Evolutionary conservation across 2,113 vertebrate species (phyloP), one percentile per base, ranked within the genome.

Genomic region (Phycodurus eques): DNA sequence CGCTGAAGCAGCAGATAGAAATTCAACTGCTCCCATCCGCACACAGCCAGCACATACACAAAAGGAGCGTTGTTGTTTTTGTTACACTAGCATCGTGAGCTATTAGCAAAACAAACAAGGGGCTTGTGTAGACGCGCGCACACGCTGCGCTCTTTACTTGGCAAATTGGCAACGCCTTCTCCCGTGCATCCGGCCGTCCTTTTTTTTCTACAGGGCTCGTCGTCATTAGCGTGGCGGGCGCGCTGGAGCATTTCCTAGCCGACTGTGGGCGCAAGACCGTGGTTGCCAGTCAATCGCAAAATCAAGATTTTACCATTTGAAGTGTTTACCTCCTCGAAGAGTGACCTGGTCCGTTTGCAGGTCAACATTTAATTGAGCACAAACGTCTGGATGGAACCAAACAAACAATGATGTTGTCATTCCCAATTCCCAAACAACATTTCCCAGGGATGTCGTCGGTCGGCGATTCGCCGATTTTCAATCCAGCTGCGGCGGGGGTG

Each of bases 41-140:
- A 53, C 4, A 17, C 15, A 10, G 74, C 69, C 63, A 73, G n/a
- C 51, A 53, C 1, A 43, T 27, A 56, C 12, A 77, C 57, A 65
- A 71, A 71, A 68, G 47, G 2, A 54, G 31, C 42, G n/a, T 42
- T 65, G 63, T 65, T 71, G 75, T 78, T 75, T 73, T 68, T 47
- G 20, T 46, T 46, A 65, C 33, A 47, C 67, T 14, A 31, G 6
- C 59, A 70, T 67, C 77, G 69, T 68, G 33, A 27, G 74, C 72
- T 62, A 76, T 89, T 77, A 81, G 76, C 61, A 83, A 88, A 86
- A 85, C 83, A 81, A 87, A 80, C 71, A 79, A 47, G 72, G 72
- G 64, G 67, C 77, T 79, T 75, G 72, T 77, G 77, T 63, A 69
- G 61, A 39, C 46, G 44, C 77, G 60, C 60, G 17, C 7, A 71